Base-by-base conservation (phyloP, 2,113 vertebrate species). In the Micronycteris hirsuta region DNA sequence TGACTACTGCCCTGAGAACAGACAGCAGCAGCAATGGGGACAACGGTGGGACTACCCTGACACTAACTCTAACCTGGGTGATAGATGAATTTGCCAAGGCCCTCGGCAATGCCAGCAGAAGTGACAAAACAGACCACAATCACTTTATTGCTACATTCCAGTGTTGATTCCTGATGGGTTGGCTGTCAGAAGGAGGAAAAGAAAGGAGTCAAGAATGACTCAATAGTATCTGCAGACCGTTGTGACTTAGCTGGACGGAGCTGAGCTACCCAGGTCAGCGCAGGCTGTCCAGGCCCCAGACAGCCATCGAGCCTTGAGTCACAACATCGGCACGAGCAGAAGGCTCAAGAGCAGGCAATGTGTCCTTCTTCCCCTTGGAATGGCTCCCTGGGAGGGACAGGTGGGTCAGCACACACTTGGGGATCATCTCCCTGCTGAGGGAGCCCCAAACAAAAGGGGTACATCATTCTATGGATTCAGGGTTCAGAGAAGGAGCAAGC, bases 151-250 rank as follows among this genome's bases (percentile, higher is more conserved):
- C 5, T 38, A 31, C 54, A 54, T 13, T 38, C 14, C 24, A 15
- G 0, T 19, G 16, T 41, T 20, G 28, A 36, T 67, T 20, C 33
- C 7, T 12, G n/a, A 54, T 49, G 16, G 47, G 9, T 17, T 49
- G 22, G 54, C 65, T 83, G 45, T 74, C 16, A 54, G 13, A 52
- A 17, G 4, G 47, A 76, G 77, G 36, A 54, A 82, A 82, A 36
- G 24, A 61, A 41, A 52, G 61, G 76, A 13, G n/a, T n/a, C 36
- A 3, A 33, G 38, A 73, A 43, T 41, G 33, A 65, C 31, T 45
- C 31, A 0, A 1, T 38, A 49, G 0, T 7, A 10, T 41, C 9
- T 90, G 54, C 3, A n/a, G 45, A 5, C 19, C 6, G 36, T 7
- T n/a, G 61, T 81, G 73, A 28, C 4, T 54, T 43, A 76, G 14